These are phyloP conservation scores for Drosophila lutescens DNA, from an alignment of 2,888 invertebrate genomes.

Conservation along the genomic window DNA sequence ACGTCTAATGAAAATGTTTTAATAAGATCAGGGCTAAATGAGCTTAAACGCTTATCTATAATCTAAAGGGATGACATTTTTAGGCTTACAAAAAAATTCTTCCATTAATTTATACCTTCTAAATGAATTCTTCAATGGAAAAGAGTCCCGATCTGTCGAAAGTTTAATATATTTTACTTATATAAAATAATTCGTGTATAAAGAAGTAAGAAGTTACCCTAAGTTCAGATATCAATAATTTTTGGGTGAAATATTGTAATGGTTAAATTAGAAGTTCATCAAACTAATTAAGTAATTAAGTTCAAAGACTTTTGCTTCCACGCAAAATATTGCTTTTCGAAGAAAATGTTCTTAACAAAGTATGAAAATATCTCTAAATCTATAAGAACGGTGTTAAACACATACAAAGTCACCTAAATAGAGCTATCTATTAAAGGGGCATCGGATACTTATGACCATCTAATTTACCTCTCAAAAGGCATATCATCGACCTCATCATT, in stretches of 20 bases:
- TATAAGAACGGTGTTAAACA: neutral
- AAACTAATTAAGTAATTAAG: no score
- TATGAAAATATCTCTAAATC: neutral
- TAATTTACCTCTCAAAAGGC: constrained; percentile 80
- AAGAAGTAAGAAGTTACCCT: neutral
- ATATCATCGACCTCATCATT: constrained; percentile 64
- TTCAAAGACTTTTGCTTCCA: no score
- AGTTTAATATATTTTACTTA: neutral
- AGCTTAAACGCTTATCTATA: no score
- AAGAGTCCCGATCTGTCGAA: constrained; percentile 22
- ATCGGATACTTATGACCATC: constrained; percentile 5
- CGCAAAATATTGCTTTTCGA: no score
- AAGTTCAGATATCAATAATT: neutral
- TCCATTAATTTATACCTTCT: constrained; percentile 21
- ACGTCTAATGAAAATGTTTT: no score
- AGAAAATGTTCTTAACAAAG: neutral
- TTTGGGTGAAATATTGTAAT: no score
- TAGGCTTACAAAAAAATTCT: no score
- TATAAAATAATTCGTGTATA: neutral
- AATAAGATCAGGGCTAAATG: no score
- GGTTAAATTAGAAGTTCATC: no score
- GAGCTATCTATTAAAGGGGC: neutral
- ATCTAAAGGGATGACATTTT: no score
- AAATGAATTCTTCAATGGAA: constrained; percentile 29
- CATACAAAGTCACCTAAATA: constrained; percentile 2